Base-by-base conservation (phyloP, 2,113 vertebrate genomes). In the Vanacampus margaritifer region DNA sequence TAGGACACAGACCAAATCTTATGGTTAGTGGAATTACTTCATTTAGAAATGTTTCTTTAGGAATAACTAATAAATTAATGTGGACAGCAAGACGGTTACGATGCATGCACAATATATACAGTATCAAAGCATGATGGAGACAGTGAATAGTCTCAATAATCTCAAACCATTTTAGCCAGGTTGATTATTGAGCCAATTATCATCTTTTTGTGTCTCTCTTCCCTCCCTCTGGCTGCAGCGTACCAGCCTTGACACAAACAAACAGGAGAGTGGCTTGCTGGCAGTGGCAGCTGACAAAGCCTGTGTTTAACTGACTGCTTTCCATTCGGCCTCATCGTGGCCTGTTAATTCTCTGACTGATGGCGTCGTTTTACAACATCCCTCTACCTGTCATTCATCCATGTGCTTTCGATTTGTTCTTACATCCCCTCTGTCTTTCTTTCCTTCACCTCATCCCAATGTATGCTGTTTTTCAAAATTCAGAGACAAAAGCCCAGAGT, bases 331-430 rank as follows among this genome's bases (percentile, higher is more conserved):
- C 71, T 79, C 79, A 79, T 79, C 76, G 68, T 59, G 59, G 81
- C 48, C 71, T 36, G 78, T 87, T 88, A 80, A 88, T 86, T 83
- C 54, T 17, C 62, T 86, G 86, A 87, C 73, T 85, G 81, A 89
- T 88, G 84, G 80, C 6, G 39, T 75, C 65, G 43, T 80, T 83
- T 69, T 62, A 67, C 9, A 48, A 58, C 57, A 48, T 81, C 73
- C 74, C 78, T 86, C 78, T 72, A 56, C 69, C 67, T 39, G 56
- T 43, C 74, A 78, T 84, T 73, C 72, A 26, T 84, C 81, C 73
- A 51, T 50, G 36, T 59, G 67, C 63, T 61, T 70, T 76, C 79
- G 68, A 77, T 84, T 82, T 84, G 78, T 71, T 71, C 58, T 56
- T 39, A 41, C 39, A n/a, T 45, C 71, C 53, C 36, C 45, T 75